Evolutionary conservation across 1,140 invertebrate genomes (phyloP).

Genomic region (Drosophila bocki): DNA sequence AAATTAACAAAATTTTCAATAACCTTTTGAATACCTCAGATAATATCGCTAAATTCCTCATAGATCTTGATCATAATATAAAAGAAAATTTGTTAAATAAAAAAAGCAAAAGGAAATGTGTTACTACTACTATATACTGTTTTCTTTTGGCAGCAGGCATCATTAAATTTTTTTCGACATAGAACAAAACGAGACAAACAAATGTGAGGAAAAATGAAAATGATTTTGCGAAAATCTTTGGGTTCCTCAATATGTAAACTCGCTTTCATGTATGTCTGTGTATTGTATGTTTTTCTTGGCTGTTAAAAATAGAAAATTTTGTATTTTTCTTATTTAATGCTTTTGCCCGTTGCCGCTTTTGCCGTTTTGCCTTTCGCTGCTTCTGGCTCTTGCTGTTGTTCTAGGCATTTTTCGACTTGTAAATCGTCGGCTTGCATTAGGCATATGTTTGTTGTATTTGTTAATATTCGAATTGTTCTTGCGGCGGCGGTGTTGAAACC

Average conservation of each 20-base stretch:
- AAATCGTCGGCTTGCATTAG: conserved; percentile 84
- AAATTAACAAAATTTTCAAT: too few relatives aligned
- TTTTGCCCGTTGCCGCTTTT: conserved; percentile 48
- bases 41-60: background rate
- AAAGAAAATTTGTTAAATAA: background rate
- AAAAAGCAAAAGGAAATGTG: background rate
- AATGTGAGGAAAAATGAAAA: conserved; percentile 63
- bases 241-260: conserved; percentile 31
- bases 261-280: conserved; percentile 35
- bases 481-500: conserved; percentile 67
- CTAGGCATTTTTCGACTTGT: conserved; percentile 71
- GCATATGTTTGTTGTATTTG: conserved; percentile 72
- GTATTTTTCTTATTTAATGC: conserved; percentile 82
- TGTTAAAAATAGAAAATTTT: conserved; percentile 80
- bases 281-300: conserved; percentile 78
- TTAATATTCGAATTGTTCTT: conserved; percentile 80
- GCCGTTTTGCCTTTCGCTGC: conserved; percentile 21
- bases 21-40: background rate
- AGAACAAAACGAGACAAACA: conserved; percentile 50
- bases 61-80: background rate
- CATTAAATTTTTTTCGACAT: conserved; percentile 29
- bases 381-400: conserved; percentile 23
- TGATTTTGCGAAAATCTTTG: conserved; percentile 79
- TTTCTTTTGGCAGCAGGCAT: conserved; percentile 9
- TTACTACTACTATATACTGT: conserved; percentile 16